Conservation (phyloP, 2,113 vertebrate genomes). For the Corvus hawaiiensis region DNA sequence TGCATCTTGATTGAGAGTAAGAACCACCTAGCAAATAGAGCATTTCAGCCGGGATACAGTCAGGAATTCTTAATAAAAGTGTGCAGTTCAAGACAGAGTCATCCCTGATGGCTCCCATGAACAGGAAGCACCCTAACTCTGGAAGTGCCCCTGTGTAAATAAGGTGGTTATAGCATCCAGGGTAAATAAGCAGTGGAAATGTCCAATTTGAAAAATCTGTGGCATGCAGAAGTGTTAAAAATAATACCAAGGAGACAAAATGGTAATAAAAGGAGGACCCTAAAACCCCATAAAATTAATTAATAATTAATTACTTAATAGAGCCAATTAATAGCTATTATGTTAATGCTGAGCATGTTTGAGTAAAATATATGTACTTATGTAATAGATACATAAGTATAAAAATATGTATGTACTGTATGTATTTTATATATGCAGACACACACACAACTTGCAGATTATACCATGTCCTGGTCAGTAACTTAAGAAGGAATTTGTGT, state of each 20-base stretch:
- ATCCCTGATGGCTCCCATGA: background rate
- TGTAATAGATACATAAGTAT: background rate
- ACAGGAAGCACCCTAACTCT: background rate
- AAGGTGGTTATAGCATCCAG: background rate
- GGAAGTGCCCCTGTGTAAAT: background rate
- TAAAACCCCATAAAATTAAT: background rate
- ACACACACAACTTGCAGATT: background rate
- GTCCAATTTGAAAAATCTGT: background rate
- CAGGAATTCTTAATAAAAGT: background rate
- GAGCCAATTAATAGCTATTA: background rate
- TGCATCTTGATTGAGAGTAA: background rate
- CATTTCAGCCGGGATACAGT: background rate
- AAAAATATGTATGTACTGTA: background rate
- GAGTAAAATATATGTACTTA: background rate
- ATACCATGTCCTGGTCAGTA: background rate
- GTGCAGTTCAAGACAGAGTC: background rate
- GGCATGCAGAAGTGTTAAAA: background rate
- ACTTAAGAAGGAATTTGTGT: background rate
- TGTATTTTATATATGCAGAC: background rate
- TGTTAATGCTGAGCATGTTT: background rate
- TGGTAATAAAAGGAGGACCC: background rate
- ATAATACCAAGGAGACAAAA: background rate
- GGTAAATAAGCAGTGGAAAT: background rate
- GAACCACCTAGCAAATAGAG: background rate
- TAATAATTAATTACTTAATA: background rate